Evolutionary conservation across 2,113 vertebrate genomes (phyloP), one percentile per base, ranked within the genome.

Genomic region (Amphiprion percula): DNA sequence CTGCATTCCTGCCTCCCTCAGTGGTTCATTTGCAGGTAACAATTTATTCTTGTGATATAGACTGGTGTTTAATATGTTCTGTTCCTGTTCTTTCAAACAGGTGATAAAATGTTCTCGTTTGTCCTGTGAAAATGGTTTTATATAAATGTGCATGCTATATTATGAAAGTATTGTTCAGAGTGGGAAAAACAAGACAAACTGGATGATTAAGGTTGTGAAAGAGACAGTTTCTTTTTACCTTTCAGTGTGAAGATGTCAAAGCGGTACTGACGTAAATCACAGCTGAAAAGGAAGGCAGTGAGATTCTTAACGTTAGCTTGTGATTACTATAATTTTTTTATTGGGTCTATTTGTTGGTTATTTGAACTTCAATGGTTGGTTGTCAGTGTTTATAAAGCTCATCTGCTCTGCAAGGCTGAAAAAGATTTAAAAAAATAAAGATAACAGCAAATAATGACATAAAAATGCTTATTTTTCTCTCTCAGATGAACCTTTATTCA

Each of bases 21-120:
- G 5, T 17, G 21, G 54, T 17, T 64, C 28, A 64, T 23, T 24
- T 46, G 10, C 6, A 55, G 0, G 2, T 10, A n/a, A 2, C 46
- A 26, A 37, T 60, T 62, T 44, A 66, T 68, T 80, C 46, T 28
- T 62, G 5, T 69, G 66, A 64, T 4, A 10, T 19, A 37, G 23
- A 41, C 41, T 23, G 2, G 23, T 41, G 9, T 44, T 62, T 62
- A 46, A 54, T 26, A 33, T 62, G 16, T 55, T 33, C 26, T 60
- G 23, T 10, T 69, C 53, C 59, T 44, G 23, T 37, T 72, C 14
- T 67, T 19, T 12, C 28, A 9, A 7, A 52, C 4, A 2, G 9
- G 21, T 49, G 23, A 67, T 33, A 59, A 65, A 37, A 15, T 44
- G 41, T 23, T 17, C 17, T 61, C 24, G 28, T 19, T 33, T 12